A percentile compares a stretch with the other conserved stretches of the same genome.
Evolutionary conservation across 2,113 vertebrate genomes (phyloP).

Genomic region (Mobula hypostoma): DNA sequence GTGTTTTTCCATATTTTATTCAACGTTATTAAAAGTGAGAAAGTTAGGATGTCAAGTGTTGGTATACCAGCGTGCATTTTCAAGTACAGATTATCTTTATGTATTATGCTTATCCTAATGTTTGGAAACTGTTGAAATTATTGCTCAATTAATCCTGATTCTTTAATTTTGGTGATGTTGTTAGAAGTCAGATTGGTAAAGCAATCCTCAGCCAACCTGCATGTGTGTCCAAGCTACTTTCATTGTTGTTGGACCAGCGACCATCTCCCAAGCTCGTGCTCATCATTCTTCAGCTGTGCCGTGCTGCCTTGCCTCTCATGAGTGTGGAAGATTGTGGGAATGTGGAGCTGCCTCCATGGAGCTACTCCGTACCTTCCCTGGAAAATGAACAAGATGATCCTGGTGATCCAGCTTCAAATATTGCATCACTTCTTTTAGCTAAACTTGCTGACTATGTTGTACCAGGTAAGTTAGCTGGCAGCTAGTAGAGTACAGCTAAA

Average conservation of each 20-base stretch:
- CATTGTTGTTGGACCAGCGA: slow-evolving; percentile 87
- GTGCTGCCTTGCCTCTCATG: slow-evolving; percentile 91
- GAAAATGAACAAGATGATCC: slow-evolving; percentile 88
- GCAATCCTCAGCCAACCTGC: slow-evolving; percentile 96
- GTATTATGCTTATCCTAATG: neutral
- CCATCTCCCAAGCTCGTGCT: slow-evolving; percentile 94
- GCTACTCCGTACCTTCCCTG: slow-evolving; percentile 82
- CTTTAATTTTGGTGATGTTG: slow-evolving; percentile 26
- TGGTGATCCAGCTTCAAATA: slow-evolving; percentile 89
- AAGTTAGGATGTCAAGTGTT: neutral
- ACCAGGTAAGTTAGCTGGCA: slow-evolving; percentile 66
- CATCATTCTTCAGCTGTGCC: slow-evolving; percentile 91
- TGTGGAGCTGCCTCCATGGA: slow-evolving; percentile 90
- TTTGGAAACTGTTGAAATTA: slow-evolving; percentile 24
- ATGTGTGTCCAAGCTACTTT: slow-evolving; percentile 95
- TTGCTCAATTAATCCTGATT: neutral
- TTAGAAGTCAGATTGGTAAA: slow-evolving; percentile 94
- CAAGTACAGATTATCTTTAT: neutral
- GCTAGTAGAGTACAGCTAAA: neutral
- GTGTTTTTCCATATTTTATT: neutral
- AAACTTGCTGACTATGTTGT: slow-evolving; percentile 95
- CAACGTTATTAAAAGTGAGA: neutral
- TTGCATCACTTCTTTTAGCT: slow-evolving; percentile 83
- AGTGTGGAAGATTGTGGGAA: slow-evolving; percentile 96
- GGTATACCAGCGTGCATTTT: neutral